Percentiles rank a stretch among this genome's conserved stretches.
phyloP scores from a whole-genome alignment of 2,888 invertebrate genomes.

The Geophilus truncorum region DNA sequence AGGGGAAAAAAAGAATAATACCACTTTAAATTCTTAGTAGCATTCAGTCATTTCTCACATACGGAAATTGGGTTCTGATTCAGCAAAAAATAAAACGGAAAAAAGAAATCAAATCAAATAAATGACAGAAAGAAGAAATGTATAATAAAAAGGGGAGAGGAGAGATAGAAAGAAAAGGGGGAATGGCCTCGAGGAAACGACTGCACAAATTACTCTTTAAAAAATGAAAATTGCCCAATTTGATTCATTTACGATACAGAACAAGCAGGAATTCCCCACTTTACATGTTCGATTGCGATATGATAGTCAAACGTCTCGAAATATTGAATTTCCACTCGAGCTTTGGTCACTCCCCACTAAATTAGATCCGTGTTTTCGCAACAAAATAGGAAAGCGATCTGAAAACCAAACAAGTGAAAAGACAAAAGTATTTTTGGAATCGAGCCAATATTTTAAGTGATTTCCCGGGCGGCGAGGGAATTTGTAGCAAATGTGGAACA shows the following conservation, averaged over 20 bases:
- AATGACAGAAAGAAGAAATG: background rate
- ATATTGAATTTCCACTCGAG: background rate
- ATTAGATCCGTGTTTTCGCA: background rate
- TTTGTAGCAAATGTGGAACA: background rate
- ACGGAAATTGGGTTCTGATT: background rate
- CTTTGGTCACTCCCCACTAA: background rate
- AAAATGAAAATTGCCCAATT: background rate
- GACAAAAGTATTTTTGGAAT: background rate
- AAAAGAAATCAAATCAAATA: background rate
- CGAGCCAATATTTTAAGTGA: background rate
- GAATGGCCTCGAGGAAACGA: background rate
- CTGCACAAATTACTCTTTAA: background rate
- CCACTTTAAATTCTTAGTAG: background rate
- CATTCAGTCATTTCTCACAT: background rate
- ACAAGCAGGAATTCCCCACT: too few species aligned
- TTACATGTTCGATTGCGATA: too few species aligned
- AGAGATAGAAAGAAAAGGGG: background rate
- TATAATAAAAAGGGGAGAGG: background rate
- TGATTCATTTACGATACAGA: too few species aligned
- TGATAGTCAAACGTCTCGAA: background rate
- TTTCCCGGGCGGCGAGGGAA: background rate
- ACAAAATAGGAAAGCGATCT: background rate
- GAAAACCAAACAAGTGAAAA: too few species aligned
- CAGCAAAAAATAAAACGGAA: background rate
- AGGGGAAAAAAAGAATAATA: background rate